These are phyloP conservation scores for Drosophila borealis DNA, from an alignment of 2,888 invertebrate species.

Conservation along the genomic window DNA sequence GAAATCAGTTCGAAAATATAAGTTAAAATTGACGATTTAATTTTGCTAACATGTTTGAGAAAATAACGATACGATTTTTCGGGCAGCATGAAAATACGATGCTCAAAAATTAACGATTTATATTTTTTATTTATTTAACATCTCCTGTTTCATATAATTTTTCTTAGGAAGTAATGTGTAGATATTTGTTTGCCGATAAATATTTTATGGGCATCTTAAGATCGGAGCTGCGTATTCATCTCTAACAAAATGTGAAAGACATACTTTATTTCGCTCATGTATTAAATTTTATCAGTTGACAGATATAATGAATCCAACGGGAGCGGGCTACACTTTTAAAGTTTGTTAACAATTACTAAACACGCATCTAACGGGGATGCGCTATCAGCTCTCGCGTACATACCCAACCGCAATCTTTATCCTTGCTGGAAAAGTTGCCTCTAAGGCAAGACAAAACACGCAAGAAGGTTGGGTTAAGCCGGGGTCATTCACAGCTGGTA, in stretches of 20 bases:
- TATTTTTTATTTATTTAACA: too few relatives aligned
- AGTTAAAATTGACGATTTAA: too few relatives aligned
- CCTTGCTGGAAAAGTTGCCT: slow-evolving; percentile 43
- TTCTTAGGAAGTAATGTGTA: slow-evolving; percentile 24
- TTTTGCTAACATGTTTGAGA: too few relatives aligned
- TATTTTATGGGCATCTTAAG: slow-evolving; percentile 9
- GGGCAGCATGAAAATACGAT: too few relatives aligned
- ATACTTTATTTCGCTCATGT: slow-evolving; percentile 5
- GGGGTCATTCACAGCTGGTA: slow-evolving; percentile 34
- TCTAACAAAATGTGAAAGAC: too few relatives aligned
- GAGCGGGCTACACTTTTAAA: slow-evolving; percentile 7
- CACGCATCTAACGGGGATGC: slow-evolving; percentile 24
- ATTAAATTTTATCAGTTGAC: slow-evolving; percentile 45
- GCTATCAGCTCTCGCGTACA: too few relatives aligned
- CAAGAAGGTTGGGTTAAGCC: slow-evolving; percentile 5
- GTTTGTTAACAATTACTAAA: slow-evolving; percentile 60
- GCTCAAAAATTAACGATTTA: too few relatives aligned
- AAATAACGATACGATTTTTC: too few relatives aligned
- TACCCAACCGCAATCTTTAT: slow-evolving; percentile 36
- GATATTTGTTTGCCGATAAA: slow-evolving; percentile 56
- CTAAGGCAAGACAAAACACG: slow-evolving; percentile 42
- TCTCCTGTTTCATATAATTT: neutral
- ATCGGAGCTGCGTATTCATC: too few relatives aligned
- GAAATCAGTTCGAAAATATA: too few relatives aligned
- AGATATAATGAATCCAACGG: slow-evolving; percentile 36